Evolutionary conservation across 2,797 vertebrate genomes (phyloP), one percentile per base, ranked within the genome.

Genomic region (Carapus acus): DNA sequence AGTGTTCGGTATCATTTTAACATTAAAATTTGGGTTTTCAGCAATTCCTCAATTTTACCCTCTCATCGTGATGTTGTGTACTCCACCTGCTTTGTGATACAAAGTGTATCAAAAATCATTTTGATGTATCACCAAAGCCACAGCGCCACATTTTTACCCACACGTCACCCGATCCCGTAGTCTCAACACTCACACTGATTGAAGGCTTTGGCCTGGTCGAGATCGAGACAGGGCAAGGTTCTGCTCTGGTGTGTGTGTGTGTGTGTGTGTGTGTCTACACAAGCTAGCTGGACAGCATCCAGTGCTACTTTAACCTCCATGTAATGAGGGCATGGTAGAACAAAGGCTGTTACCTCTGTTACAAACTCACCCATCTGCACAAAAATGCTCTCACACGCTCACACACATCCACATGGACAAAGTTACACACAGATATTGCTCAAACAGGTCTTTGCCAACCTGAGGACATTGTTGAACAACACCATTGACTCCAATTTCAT

Each of bases 261-360:
- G 55, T 44, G 38, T 8, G 49, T 19, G 42, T 5, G 53, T 9
- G 23, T 5, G 27, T 27, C 12, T 53, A 43, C 46, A 70, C 70
- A 68, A 73, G 76, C 78, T 44, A 68, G 78, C 81, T 76, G 83
- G 83, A 86, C 76, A 54, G 75, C 77, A 64, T 74, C 40, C 56
- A 80, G 71, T 80, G 78, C 69, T 64, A 81, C 75, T 83, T 80
- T 83, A 79, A 86, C 84, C 86, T 82, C 62, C 53, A 65, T 83
- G 83, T 88, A 87, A 88, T 88, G 86, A 85, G 87, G 84, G 81
- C 79, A 78, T 58, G 65, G 66, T 83, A 70, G 77, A 79, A 85
- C 86, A 82, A 83, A 82, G 84, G 79, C 71, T 84, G 83, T 84
- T 86, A 82, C 77, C 75, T 79, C 71, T 79, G 73, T 69, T 74